Conservation (phyloP, 2,797 vertebrate genomes). For the Notamacropus eugenii region DNA sequence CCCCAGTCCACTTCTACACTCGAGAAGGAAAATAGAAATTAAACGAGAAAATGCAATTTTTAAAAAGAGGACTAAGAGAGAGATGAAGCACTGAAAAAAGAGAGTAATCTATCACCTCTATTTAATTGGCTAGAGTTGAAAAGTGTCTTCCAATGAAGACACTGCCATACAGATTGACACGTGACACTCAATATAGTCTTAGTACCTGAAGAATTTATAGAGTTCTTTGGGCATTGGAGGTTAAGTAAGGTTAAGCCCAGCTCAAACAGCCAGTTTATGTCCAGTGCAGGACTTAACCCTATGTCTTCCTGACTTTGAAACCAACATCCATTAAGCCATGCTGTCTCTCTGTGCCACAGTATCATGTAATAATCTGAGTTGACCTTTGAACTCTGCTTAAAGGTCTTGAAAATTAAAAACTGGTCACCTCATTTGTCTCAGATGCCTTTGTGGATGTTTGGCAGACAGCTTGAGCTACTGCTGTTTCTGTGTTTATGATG, state of each 20-base stretch:
- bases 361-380: neutral
- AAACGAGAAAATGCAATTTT: neutral
- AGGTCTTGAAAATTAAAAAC: neutral
- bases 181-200: neutral
- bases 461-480: slow-evolving; percentile 15
- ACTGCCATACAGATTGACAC: neutral
- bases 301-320: neutral
- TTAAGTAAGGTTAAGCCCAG: neutral
- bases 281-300: neutral
- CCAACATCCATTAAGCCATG: neutral
- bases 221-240: neutral
- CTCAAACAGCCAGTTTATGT: neutral
- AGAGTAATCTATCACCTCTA: neutral
- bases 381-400: neutral
- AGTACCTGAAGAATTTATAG: neutral
- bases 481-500: slow-evolving; percentile 13
- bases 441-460: neutral
- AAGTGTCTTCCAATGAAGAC: neutral
- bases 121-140: neutral
- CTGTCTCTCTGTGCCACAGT: neutral
- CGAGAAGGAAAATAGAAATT: neutral
- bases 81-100: neutral
- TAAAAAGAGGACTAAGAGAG: neutral
- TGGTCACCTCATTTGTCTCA: neutral
- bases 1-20: neutral